Evolutionary conservation across 92 coral and sea anemone species (phyloP).

Genomic region (Porites evermanni): DNA sequence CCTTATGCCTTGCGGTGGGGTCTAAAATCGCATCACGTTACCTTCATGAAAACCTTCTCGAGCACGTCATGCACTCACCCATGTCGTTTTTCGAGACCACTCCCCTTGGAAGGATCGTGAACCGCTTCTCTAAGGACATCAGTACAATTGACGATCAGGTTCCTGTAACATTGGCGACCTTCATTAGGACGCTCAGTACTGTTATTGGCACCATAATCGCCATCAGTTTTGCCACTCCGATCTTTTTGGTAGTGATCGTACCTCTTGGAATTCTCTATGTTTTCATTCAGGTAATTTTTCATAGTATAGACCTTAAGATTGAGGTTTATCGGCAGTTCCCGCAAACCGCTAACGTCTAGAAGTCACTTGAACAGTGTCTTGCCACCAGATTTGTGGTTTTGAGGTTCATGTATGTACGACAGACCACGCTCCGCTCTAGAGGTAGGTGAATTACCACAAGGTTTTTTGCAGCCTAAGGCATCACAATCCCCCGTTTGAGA

Average conservation of each 20-base stretch:
- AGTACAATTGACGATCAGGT: constrained; percentile 86
- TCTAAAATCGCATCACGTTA: constrained; percentile 83
- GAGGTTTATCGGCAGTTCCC: no score
- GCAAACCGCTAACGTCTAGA: no score
- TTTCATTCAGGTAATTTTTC: constrained; percentile 73
- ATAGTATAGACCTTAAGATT: no score
- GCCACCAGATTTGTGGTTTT: no score
- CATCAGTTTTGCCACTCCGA: constrained; percentile 89
- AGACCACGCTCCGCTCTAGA: no score
- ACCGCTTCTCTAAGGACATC: constrained; percentile 94
- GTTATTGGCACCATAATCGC: constrained; percentile 86
- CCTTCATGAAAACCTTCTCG: constrained; percentile 78
- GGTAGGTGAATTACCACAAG: no score
- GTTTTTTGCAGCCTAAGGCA: no score
- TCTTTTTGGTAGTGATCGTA: constrained; percentile 80
- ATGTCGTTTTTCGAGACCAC: constrained; percentile 96
- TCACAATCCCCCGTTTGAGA: no score
- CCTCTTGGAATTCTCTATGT: constrained; percentile 79
- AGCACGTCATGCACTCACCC: constrained; percentile 83
- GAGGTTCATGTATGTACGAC: no score
- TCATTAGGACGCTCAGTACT: constrained; percentile 66
- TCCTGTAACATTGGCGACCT: constrained; percentile 56
- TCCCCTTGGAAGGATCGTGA: constrained; percentile 89
- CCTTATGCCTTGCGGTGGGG: constrained; percentile 83
- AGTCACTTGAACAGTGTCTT: no score